These are phyloP conservation scores for Phortica okadai DNA, from an alignment of 2,888 invertebrate species.

Conservation along the genomic window DNA sequence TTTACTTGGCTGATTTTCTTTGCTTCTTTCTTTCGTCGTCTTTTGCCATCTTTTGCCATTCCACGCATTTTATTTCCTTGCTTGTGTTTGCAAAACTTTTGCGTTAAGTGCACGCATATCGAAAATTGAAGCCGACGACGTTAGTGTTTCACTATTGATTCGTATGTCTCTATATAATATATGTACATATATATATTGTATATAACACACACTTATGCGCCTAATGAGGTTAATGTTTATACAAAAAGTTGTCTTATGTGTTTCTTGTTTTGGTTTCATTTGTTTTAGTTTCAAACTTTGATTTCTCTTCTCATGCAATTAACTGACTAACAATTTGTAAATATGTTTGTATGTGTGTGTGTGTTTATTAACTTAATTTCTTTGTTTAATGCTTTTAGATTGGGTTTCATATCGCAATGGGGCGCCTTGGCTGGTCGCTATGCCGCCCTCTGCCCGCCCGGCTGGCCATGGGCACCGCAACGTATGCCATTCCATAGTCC, in stretches of 20 bases:
- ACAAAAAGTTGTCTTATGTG: not conserved
- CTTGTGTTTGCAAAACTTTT: slow-evolving; percentile 15
- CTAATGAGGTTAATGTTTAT: slow-evolving; percentile 31
- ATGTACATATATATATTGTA: not conserved
- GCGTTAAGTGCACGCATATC: not conserved
- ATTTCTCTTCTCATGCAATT: slow-evolving; percentile 2
- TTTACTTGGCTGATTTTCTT: slow-evolving; percentile 30
- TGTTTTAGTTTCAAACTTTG: not conserved
- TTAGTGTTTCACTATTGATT: not conserved
- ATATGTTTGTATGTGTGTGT: slow-evolving; percentile 36
- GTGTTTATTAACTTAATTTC: slow-evolving; percentile 47
- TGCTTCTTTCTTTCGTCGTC: not conserved
- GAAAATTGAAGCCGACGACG: not conserved
- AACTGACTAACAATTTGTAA: slow-evolving; percentile 2
- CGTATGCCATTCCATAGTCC: slow-evolving; percentile 79
- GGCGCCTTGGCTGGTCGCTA: slow-evolving; percentile 86
- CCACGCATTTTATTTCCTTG: not conserved
- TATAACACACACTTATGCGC: slow-evolving; percentile 7
- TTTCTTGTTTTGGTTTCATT: not conserved
- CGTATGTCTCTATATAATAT: not conserved
- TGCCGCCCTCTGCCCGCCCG: slow-evolving; percentile 82
- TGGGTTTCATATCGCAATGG: slow-evolving; percentile 89
- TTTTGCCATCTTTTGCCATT: not conserved
- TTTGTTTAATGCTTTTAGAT: slow-evolving; percentile 78
- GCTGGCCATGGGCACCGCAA: slow-evolving; percentile 81